Evolutionary conservation across 2,113 vertebrate species (phyloP).

Genomic region (Chionis minor): DNA sequence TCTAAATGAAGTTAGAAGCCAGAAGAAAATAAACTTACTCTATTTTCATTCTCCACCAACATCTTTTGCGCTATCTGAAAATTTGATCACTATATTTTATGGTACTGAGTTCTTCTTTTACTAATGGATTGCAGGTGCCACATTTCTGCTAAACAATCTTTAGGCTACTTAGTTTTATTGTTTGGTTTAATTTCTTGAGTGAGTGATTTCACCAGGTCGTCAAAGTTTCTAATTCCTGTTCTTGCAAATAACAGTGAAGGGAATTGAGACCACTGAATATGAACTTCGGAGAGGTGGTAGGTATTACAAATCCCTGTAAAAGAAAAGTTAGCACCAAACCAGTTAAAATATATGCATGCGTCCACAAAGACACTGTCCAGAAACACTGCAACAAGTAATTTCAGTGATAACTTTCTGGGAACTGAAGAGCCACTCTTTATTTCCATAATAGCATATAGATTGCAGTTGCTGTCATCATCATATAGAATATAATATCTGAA

Average conservation of each 20-base stretch:
- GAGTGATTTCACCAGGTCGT: slow-evolving; percentile 50
- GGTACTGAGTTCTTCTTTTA: slow-evolving; percentile 25
- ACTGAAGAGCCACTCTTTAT: neutral
- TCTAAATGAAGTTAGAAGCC: slow-evolving; percentile 51
- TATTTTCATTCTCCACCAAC: slow-evolving; percentile 24
- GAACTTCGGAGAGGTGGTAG: neutral
- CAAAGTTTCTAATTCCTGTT: slow-evolving; percentile 3
- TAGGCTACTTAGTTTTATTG: slow-evolving; percentile 57
- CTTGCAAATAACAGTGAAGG: neutral
- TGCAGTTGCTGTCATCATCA: neutral
- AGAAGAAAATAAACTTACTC: slow-evolving; percentile 34
- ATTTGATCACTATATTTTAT: neutral
- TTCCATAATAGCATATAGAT: neutral
- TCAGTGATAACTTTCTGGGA: neutral
- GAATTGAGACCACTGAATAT: neutral
- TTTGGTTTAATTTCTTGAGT: slow-evolving; percentile 61
- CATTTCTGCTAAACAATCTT: slow-evolving; percentile 37
- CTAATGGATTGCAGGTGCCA: slow-evolving; percentile 57
- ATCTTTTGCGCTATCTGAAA: slow-evolving; percentile 18
- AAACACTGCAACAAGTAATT: neutral
- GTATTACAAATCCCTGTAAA: neutral
- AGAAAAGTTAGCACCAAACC: neutral
- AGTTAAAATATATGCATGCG: neutral
- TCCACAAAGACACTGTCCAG: neutral
- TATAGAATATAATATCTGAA: neutral